These are phyloP conservation scores for Lampropteryx suffumata DNA, from an alignment of 2,888 invertebrate genomes.

Conservation along the genomic window DNA sequence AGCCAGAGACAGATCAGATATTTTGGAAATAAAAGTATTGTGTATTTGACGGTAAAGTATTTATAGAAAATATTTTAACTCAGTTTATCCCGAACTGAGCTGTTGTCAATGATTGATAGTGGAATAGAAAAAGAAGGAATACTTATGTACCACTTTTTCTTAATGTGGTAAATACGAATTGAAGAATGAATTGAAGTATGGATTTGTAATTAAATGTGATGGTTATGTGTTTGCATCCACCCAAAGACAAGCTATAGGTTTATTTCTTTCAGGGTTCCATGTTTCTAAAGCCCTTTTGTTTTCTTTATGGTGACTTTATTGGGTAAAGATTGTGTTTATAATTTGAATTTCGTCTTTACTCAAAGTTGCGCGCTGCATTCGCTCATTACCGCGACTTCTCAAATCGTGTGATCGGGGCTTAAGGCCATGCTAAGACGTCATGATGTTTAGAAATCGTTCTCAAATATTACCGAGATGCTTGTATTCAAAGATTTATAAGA, in stretches of 20 bases:
- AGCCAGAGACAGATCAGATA: too few relatives aligned
- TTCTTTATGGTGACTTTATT: constrained; percentile 22
- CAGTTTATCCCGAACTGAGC: too few relatives aligned
- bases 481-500: constrained; percentile 15
- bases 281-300: constrained; percentile 18
- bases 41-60: too few relatives aligned
- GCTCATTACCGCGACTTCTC: constrained; percentile 36
- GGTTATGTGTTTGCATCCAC: constrained; percentile 13
- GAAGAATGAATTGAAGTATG: too few relatives aligned
- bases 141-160: neutral
- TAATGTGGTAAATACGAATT: neutral
- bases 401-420: constrained; percentile 54
- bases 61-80: too few relatives aligned
- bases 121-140: too few relatives aligned
- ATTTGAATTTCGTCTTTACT: constrained; percentile 11
- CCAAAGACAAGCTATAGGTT: constrained; percentile 9
- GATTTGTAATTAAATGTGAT: neutral
- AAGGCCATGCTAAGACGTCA: constrained; percentile 45
- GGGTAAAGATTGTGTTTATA: constrained; percentile 26
- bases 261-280: constrained; percentile 11
- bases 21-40: too few relatives aligned
- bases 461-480: constrained; percentile 30
- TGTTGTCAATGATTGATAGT: too few relatives aligned
- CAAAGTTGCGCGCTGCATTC: constrained; percentile 6
- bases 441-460: constrained; percentile 44